phyloP scores from a whole-genome alignment of 1,140 invertebrate genomes.

The Drosophila sp. region DNA sequence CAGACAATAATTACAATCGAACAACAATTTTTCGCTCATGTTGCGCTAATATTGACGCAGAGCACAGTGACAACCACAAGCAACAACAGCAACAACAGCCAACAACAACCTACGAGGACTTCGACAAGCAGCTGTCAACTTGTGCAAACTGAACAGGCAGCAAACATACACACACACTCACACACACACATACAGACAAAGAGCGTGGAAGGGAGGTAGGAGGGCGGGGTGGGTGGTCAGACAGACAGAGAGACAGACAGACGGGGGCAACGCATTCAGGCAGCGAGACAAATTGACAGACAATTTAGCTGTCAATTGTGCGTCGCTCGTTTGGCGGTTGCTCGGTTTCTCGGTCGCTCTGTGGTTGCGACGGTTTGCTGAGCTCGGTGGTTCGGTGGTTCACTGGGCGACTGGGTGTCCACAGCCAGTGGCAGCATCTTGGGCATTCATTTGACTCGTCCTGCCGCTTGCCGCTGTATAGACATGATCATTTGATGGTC shows the following conservation, averaged over 20 bases:
- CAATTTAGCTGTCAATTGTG: slow-evolving; percentile 82
- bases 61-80: slow-evolving; percentile 22
- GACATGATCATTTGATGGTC: slow-evolving; percentile 57
- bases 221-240: no score
- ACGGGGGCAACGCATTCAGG: slow-evolving; percentile 70
- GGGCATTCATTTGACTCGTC: slow-evolving; percentile 47
- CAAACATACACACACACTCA: slow-evolving; percentile 18
- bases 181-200: slow-evolving; percentile 10
- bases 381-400: not conserved
- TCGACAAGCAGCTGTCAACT: slow-evolving; percentile 66
- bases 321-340: slow-evolving; percentile 56
- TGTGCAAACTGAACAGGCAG: slow-evolving; percentile 67
- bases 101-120: slow-evolving; percentile 12
- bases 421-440: slow-evolving; percentile 49
- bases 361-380: not conserved
- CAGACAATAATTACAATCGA: slow-evolving; percentile 46
- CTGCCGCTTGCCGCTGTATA: slow-evolving; percentile 36
- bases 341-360: slow-evolving; percentile 6
- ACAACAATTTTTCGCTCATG: slow-evolving; percentile 46
- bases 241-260: not conserved
- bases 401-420: not conserved
- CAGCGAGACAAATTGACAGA: slow-evolving; percentile 80
- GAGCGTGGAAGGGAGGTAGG: not conserved
- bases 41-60: slow-evolving; percentile 40
- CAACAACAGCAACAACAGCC: slow-evolving; percentile 36